Evolutionary conservation across 1,140 invertebrate genomes (phyloP), one percentile per base, ranked within the genome.

Genomic region (Megalopta genalis): DNA sequence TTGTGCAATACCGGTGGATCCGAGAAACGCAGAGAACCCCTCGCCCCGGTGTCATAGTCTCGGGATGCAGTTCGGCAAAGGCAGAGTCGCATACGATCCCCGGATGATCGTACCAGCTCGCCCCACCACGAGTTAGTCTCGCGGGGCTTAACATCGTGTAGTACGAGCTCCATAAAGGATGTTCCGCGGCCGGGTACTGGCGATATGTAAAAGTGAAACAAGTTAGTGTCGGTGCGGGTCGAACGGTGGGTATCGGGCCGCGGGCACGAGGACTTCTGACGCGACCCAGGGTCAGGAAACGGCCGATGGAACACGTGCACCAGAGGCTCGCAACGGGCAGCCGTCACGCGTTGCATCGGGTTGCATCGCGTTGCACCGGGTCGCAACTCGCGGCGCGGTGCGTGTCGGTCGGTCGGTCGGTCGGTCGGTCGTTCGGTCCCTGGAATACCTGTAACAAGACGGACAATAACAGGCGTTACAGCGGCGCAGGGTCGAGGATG

Each of bases 401-500:
- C 80, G 52, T 59, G 79, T 85, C 72, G 71, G 71, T 77, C 75
- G 70, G 32, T 32, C 32, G 71, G 71, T 77, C 75, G 70, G 39
- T 66, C 59, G 60, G n/a, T 62, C 60, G n/a, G 23, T 27, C 25
- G 49, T 12, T 18, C 14, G 49, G 21, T 57, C 54, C 8, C 8
- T 57, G 39, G 73, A 64, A 70, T 86, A 72, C 69, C 73, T 80
- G 25, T 69, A 80, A 86, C 81, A 81, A 86, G 66, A 68, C 72
- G 60, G 81, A 87, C 86, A 88, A 88, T 85, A 87, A 88, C 83
- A 88, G 78, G 78, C 86, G 86, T 84, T 83, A 83, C 69, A 73
- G 59, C 66, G 73, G 80, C 25, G 59, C 62, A 25, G 68, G 49
- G 52, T 77, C 73, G 71, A 83, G 71, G 85, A 83, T 81, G 82